These are phyloP conservation scores for Lutjanus campechanus DNA, from an alignment of 2,797 vertebrate species.

Conservation along the genomic window DNA sequence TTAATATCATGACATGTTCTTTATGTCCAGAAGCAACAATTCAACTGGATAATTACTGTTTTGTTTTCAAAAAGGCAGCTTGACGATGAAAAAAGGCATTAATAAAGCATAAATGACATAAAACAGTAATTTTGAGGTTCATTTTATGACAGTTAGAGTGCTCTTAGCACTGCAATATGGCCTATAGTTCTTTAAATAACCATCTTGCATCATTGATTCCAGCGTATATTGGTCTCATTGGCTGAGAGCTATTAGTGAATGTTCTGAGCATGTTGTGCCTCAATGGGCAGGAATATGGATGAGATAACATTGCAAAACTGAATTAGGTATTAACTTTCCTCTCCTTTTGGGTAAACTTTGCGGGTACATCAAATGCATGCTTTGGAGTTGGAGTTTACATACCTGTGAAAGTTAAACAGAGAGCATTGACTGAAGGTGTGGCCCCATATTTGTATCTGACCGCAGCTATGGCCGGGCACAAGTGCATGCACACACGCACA, in stretches of 20 bases:
- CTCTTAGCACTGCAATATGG: conserved; percentile 32
- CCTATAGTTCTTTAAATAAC: conserved; percentile 47
- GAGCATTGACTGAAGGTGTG: conserved; percentile 86
- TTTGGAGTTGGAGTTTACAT: conserved; percentile 80
- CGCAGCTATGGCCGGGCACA: conserved; percentile 69
- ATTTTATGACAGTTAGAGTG: conserved; percentile 34
- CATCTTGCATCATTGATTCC: conserved; percentile 45
- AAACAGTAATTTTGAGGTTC: conserved; percentile 58
- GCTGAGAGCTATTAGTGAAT: conserved; percentile 53
- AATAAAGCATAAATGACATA: conserved; percentile 57
- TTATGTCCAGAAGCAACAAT: conserved; percentile 67
- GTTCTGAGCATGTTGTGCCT: conserved; percentile 47
- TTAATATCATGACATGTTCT: conserved; percentile 54
- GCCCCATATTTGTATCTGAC: conserved; percentile 77
- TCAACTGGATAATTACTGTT: conserved; percentile 66
- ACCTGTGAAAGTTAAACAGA: conserved; percentile 81
- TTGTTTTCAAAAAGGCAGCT: conserved; percentile 63
- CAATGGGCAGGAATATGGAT: conserved; percentile 57
- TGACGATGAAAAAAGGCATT: conserved; percentile 38
- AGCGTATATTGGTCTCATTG: conserved; percentile 37
- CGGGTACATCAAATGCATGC: conserved; percentile 80
- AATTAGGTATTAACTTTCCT: conserved; percentile 81
- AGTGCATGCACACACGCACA: conserved; percentile 23
- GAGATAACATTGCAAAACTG: conserved; percentile 69
- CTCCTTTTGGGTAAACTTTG: conserved; percentile 78